Evolutionary conservation across 2,113 vertebrate genomes (phyloP), one percentile per base, ranked within the genome.

Genomic region (Thalassoma bifasciatum): DNA sequence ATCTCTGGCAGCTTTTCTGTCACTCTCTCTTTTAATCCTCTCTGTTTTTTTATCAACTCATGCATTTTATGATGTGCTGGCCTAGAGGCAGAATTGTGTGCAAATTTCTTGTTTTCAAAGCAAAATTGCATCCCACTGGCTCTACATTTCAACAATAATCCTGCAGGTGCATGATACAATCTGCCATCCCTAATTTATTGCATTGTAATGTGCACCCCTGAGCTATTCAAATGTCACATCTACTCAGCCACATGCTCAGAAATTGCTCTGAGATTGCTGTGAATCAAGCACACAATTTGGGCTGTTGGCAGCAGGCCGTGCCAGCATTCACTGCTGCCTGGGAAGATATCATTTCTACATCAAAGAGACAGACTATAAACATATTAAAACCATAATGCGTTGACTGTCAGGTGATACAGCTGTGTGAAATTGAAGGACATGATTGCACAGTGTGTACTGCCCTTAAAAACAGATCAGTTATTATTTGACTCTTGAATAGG

Each of bases 231-330:
- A 78, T 68, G 68, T 82, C 68, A 73, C 71, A 70, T 74, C 64
- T 68, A 60, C 30, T 83, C 69, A 70, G 54, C 17, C 23, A 21
- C 42, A 63, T 57, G 40, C 44, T 58, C 66, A 23, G 16, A 75
- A 66, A 75, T 72, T 72, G 66, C 74, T 72, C 24, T 61, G 61
- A 84, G 75, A 72, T 69, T 49, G 46, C 46, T 49, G 19, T 49
- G 46, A 61, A 85, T 82, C 61, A 26, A 40, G 65, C 38, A 72
- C 82, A 83, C 59, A 8, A 85, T 75, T 82, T 81, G 37, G 53
- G 49, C 53, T 71, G 53, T 77, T 9, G 47, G 46, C 46, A 49
- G n/a, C 46, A 49, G 46, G 46, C 46, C 46, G 19, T 50, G 54
- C 7, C 2, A 56, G 19, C 8, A 40, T 67, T 60, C 63, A 24